phyloP scores from a whole-genome alignment of 2,113 vertebrate genomes.

The Phasianus colchicus region DNA sequence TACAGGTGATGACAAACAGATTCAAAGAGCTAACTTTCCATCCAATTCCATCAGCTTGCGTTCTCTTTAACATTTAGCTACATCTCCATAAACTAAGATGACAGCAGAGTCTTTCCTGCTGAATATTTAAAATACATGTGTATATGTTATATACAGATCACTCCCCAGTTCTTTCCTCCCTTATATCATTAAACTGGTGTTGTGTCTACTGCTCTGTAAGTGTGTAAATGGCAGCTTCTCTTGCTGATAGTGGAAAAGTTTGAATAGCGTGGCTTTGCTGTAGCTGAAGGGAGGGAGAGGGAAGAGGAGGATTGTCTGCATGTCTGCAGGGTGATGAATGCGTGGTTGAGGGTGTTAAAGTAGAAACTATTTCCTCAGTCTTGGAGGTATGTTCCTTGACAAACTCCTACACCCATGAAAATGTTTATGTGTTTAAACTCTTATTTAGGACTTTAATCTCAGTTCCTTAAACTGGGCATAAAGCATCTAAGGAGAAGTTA shows the following conservation, averaged over 20 bases:
- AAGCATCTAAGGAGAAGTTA: conserved; percentile 8
- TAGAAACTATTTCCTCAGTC: conserved; percentile 54
- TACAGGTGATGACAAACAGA: conserved; percentile 38
- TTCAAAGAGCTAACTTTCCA: conserved; percentile 25
- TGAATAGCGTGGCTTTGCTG: conserved; percentile 8
- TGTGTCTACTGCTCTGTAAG: conserved; percentile 61
- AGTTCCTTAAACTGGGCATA: neutral
- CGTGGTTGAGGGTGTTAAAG: conserved; percentile 57
- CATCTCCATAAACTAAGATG: conserved; percentile 41
- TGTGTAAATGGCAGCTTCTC: conserved; percentile 63
- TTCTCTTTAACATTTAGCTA: conserved; percentile 32
- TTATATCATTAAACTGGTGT: conserved; percentile 47
- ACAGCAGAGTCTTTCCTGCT: conserved; percentile 3
- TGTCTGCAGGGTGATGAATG: conserved; percentile 51
- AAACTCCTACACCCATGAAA: conserved; percentile 59
- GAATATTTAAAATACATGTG: conserved; percentile 31
- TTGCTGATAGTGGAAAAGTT: conserved; percentile 37
- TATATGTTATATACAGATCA: neutral
- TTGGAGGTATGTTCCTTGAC: conserved; percentile 52
- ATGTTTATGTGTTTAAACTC: conserved; percentile 42
- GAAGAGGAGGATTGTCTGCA: conserved; percentile 31
- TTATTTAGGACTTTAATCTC: conserved; percentile 29
- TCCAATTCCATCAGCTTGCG: neutral
- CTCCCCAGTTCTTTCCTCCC: conserved; percentile 28
- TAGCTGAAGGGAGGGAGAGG: neutral